phyloP scores from a whole-genome alignment of 2,797 vertebrate species.

The Dryobates pubescens region DNA sequence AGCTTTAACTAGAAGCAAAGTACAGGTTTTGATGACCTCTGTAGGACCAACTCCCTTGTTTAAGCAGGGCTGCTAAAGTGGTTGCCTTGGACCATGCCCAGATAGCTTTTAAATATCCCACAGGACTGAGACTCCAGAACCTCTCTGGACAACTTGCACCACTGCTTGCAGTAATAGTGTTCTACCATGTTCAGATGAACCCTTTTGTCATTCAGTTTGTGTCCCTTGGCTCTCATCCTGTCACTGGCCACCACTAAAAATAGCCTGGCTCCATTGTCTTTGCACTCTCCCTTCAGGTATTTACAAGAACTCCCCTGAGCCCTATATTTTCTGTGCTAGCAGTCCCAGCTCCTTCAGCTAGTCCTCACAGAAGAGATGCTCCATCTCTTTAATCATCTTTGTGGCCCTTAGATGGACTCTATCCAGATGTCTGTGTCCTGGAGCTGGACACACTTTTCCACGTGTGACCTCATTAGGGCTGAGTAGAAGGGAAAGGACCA shows the following conservation, averaged over 20 bases:
- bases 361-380: background rate
- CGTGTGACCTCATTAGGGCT: background rate
- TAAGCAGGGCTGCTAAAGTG: background rate
- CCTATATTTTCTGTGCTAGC: background rate
- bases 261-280: background rate
- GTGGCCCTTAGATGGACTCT: background rate
- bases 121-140: background rate
- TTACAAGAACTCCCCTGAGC: background rate
- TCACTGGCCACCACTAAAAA: background rate
- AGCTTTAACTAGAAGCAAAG: background rate
- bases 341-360: background rate
- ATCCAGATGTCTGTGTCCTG: background rate
- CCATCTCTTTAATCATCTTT: background rate
- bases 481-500: background rate
- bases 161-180: background rate
- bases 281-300: background rate
- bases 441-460: background rate
- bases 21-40: background rate
- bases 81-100: background rate
- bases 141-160: background rate
- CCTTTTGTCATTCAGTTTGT: background rate
- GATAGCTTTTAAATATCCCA: background rate
- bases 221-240: background rate
- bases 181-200: background rate
- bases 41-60: background rate